Evolutionary conservation across 2,113 vertebrate species (phyloP).

Genomic region (Hippolais icterina): DNA sequence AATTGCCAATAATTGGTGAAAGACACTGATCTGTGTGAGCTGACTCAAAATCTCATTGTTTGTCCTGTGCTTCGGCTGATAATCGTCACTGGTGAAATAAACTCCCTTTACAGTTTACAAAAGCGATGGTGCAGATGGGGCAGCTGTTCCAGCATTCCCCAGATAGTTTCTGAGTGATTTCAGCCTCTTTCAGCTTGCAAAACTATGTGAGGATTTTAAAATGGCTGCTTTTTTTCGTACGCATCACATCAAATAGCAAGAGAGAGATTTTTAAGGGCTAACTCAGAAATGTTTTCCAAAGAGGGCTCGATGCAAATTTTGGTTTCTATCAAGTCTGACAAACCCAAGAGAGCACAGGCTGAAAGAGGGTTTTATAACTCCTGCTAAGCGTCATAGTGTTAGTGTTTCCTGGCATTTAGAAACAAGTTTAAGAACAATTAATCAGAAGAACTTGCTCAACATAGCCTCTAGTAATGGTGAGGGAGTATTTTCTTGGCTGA

Average conservation of each 20-base stretch:
- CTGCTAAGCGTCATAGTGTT: background rate
- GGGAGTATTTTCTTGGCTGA: background rate
- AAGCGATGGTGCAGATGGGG: background rate
- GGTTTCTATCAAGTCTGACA: background rate
- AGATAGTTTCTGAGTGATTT: constrained; percentile 31
- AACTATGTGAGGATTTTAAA: constrained; percentile 16
- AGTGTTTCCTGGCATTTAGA: constrained; percentile 40
- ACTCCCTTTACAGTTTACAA: background rate
- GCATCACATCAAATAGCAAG: background rate
- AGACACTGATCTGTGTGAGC: background rate
- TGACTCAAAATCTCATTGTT: background rate
- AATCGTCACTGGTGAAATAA: background rate
- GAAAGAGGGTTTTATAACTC: background rate
- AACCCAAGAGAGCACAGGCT: background rate
- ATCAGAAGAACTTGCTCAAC: constrained; percentile 30
- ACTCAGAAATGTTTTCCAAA: background rate
- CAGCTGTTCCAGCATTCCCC: constrained; percentile 28
- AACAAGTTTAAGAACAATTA: constrained; percentile 20
- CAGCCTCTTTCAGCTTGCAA: background rate
- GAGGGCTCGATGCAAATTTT: background rate
- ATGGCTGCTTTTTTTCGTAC: constrained; percentile 15
- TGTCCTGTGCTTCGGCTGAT: background rate
- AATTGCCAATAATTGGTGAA: background rate
- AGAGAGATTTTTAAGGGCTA: background rate
- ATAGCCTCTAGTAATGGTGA: background rate